A percentile compares a stretch with the other conserved stretches of the same genome.
Conservation (phyloP, 2,888 invertebrate genomes). For the Cryptophagus acutangulus region DNA sequence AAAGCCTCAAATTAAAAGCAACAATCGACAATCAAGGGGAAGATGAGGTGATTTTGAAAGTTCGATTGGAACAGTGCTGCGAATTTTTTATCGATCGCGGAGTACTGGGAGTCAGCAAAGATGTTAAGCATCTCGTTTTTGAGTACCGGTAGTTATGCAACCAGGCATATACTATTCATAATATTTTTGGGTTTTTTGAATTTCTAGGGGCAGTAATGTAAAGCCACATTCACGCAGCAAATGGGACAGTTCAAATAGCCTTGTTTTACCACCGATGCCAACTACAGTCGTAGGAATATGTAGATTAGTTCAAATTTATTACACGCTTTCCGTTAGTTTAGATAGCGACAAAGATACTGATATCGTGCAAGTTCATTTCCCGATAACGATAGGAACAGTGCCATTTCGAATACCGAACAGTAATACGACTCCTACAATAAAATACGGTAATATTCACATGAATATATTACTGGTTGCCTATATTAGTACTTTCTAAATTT, state of each 20-base stretch:
- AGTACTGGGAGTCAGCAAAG: conserved; percentile 66
- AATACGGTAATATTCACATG: conserved; percentile 54
- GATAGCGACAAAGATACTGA: conserved; percentile 67
- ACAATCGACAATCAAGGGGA: conserved; percentile 63
- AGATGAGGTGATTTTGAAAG: conserved; percentile 42
- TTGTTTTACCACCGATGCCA: conserved; percentile 70
- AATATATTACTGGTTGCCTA: conserved; percentile 10
- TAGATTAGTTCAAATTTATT: conserved; percentile 62
- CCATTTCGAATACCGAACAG: conserved; percentile 65
- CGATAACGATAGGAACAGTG: conserved; percentile 70
- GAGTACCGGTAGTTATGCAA: conserved; percentile 58
- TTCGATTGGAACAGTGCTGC: conserved; percentile 56
- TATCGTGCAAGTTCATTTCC: conserved; percentile 67
- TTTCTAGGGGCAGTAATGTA: conserved; percentile 56
- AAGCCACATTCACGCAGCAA: conserved; percentile 58
- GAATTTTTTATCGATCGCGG: conserved; percentile 73
- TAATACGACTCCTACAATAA: conserved; percentile 55
- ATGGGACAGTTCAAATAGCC: conserved; percentile 61
- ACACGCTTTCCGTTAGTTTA: conserved; percentile 66
- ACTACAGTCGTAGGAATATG: conserved; percentile 69
- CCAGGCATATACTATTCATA: neutral
- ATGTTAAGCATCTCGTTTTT: conserved; percentile 62
- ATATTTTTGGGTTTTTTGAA: conserved; percentile 1
- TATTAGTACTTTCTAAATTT: neutral
- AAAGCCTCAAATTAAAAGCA: conserved; percentile 62